Evolutionary conservation across 2,888 invertebrate genomes (phyloP).

Genomic region (Agonopterix heracliana): DNA sequence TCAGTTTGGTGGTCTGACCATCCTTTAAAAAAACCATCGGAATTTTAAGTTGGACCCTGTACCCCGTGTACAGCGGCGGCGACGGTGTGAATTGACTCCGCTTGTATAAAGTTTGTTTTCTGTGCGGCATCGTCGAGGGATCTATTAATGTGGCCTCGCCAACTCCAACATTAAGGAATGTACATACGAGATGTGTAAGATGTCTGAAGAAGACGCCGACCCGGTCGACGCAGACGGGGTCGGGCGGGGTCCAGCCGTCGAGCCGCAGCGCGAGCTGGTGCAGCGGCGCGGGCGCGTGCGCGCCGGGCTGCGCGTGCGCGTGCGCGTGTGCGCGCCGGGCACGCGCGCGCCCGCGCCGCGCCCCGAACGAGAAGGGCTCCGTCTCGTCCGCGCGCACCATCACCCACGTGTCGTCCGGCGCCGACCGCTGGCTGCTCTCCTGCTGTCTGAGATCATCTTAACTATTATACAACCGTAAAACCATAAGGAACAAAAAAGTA

Average conservation of each 20-base stretch:
- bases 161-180: no score
- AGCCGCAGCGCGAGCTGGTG: slow-evolving; percentile 93
- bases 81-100: no score
- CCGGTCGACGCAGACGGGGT: slow-evolving; percentile 95
- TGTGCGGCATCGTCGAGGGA: no score
- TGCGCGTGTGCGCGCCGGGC: slow-evolving; percentile 80
- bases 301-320: slow-evolving; percentile 83
- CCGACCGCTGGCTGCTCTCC: slow-evolving; percentile 31
- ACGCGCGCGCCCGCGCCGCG: slow-evolving; percentile 83
- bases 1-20: no score
- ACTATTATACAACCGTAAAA: not conserved
- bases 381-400: slow-evolving; percentile 84
- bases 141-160: no score
- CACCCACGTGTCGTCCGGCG: slow-evolving; percentile 67
- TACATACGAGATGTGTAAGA: slow-evolving; percentile 43
- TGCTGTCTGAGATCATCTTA: slow-evolving; percentile 27
- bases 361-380: slow-evolving; percentile 85
- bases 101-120: no score
- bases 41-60: no score
- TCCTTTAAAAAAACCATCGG: no score
- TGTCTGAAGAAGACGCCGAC: slow-evolving; percentile 95
- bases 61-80: no score
- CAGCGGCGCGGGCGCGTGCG: slow-evolving; percentile 85
- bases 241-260: slow-evolving; percentile 91
- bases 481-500: no score